Base-by-base conservation (phyloP, 2,797 vertebrate genomes). In the Crocodylus rhombifer region DNA sequence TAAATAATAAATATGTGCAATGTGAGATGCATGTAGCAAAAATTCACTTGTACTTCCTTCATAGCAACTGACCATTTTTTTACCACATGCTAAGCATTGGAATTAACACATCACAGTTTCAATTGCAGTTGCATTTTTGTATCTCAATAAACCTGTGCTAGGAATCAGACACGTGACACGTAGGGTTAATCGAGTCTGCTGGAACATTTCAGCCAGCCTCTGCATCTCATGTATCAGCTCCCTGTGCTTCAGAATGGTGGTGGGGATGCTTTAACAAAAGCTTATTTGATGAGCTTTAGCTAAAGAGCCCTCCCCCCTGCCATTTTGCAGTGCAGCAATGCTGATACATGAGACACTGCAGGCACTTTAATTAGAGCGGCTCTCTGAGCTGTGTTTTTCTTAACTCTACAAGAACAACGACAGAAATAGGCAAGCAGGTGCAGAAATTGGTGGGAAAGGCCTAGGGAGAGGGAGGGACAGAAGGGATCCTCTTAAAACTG, bases 21-120 rank as follows among this genome's bases (percentile, higher is more conserved):
- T 42, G 42, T 42, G 42, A 42, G 42, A 42, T 42, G 42, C 42
- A 42, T 42, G 42, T 42, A 42, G 42, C 25, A 6, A 12, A 55
- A 1, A 0, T 77, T 13, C 13, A 14, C 1, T 0, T 2, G 1
- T 60, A 25, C 23, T 57, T 69, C 65, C 65, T 33, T 0, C 0
- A 7, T 1, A 51, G 10, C 11, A 33, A 28, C 61, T 85, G 9
- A 12, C 36, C 17, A 90, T 87, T n/a, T 15, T 25, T 65, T 91
- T 77, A 71, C 18, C 56, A 79, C 21, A 14, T 56, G 36, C 28
- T 81, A 30, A 83, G 11, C 23, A 2, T 51, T 3, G 51, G 3
- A 75, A 36, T n/a, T 61, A 58, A 6, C 0, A 14, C 16, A 74
- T 18, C 8, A 73, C 17, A 1, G 1, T 73, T 89, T 28, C 28